Percentiles rank a stretch among this genome's conserved stretches.
Evolutionary conservation across 2,797 vertebrate species (phyloP).

Genomic region (Myotis pilosus): DNA sequence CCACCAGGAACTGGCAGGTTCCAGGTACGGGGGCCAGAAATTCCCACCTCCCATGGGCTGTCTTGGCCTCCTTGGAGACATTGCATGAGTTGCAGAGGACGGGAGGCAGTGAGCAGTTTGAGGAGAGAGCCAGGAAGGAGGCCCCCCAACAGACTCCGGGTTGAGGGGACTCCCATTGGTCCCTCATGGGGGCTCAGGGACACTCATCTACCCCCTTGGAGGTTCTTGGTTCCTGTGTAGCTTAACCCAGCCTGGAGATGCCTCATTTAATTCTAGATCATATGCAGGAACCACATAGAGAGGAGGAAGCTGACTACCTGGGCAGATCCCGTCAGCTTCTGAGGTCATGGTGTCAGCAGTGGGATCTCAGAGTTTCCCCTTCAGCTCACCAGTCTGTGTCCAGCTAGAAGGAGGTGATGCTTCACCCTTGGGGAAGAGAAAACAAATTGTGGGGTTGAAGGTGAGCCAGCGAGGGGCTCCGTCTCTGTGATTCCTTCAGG

Average conservation of each 20-base stretch:
- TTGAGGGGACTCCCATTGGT: too few species aligned
- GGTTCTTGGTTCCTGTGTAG: not conserved
- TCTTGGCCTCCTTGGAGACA: too few species aligned
- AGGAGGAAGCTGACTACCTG: not conserved
- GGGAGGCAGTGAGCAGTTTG: too few species aligned
- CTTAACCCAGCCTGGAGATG: not conserved
- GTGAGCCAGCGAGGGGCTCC: rapidly evolving
- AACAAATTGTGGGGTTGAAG: rapidly evolving
- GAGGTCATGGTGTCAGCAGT: not conserved
- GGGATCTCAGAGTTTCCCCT: not conserved
- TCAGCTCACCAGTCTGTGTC: rapidly evolving
- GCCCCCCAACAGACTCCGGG: too few species aligned
- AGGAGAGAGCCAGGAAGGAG: too few species aligned
- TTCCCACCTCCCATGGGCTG: too few species aligned
- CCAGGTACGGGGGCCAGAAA: too few species aligned
- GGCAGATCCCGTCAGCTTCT: rapidly evolving
- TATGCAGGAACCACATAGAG: not conserved
- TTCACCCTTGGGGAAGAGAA: not conserved
- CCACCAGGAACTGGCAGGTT: too few species aligned
- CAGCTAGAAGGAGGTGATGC: not conserved
- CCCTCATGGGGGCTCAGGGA: rapidly evolving
- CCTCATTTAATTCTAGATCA: not conserved
- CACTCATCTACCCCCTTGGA: not conserved
- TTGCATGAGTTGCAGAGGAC: too few species aligned
- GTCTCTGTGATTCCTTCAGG: not conserved